Percentiles rank a stretch among this genome's conserved stretches.
Evolutionary conservation across 2,888 invertebrate species (phyloP).

Genomic region (Eulithis prunata): DNA sequence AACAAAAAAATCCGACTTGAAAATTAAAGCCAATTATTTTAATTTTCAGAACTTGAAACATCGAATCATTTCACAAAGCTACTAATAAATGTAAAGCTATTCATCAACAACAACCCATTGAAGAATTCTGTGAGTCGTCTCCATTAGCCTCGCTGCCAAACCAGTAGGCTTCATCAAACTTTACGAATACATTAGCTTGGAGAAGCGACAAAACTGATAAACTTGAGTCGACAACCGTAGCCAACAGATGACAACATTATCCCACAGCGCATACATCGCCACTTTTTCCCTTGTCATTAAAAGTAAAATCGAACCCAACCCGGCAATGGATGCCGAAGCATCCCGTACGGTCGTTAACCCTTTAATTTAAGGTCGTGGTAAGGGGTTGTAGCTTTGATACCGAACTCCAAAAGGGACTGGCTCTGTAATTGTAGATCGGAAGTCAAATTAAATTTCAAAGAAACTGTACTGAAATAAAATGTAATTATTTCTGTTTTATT

Average conservation of each 20-base stretch:
- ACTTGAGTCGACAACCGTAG: slow-evolving; percentile 62
- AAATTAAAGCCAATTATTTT: no score
- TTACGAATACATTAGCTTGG: slow-evolving; percentile 77
- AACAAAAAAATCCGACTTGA: no score
- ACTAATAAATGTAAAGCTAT: slow-evolving; percentile 26
- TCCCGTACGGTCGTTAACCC: slow-evolving; percentile 26
- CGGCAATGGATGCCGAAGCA: slow-evolving; percentile 29
- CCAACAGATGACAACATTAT: slow-evolving; percentile 32
- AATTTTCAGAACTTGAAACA: background rate
- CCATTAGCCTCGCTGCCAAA: slow-evolving; percentile 65
- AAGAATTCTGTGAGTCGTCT: slow-evolving; percentile 69
- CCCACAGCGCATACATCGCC: slow-evolving; percentile 41
- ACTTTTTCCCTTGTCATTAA: slow-evolving; percentile 15
- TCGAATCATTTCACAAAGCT: slow-evolving; percentile 10
- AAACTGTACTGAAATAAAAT: slow-evolving; percentile 43
- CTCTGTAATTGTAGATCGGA: slow-evolving; percentile 69
- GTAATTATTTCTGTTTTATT: slow-evolving; percentile 2
- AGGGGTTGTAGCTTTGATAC: slow-evolving; percentile 63
- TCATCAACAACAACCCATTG: slow-evolving; percentile 58
- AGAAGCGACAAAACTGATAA: slow-evolving; percentile 71
- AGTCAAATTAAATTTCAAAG: slow-evolving; percentile 68
- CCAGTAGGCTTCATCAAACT: slow-evolving; percentile 73
- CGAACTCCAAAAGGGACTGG: slow-evolving; percentile 62
- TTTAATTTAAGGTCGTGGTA: slow-evolving; percentile 26
- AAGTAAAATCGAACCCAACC: slow-evolving; percentile 6